A percentile compares a stretch with the other conserved stretches of the same genome.
phyloP scores from a whole-genome alignment of 2,797 vertebrate species.

The Margarornis squamiger region DNA sequence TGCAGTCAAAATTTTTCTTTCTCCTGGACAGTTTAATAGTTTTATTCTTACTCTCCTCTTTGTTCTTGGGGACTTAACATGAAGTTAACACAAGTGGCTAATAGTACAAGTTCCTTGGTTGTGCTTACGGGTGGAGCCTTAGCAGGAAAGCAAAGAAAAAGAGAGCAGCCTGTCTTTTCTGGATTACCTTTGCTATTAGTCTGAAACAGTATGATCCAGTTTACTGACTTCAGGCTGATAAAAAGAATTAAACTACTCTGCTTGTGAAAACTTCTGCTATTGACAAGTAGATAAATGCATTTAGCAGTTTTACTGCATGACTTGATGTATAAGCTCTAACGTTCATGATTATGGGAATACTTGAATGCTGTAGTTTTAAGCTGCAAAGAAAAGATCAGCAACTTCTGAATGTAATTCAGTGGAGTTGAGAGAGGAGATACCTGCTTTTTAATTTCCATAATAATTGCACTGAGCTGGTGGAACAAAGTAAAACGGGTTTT shows the following conservation, averaged over 20 bases:
- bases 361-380: background rate
- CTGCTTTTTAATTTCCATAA: background rate
- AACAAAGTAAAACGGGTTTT: background rate
- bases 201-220: background rate
- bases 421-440: background rate
- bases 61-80: background rate
- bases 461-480: slow-evolving; percentile 14
- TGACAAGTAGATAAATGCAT: background rate
- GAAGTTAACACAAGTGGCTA: background rate
- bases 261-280: background rate
- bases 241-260: background rate
- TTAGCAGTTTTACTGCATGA: background rate
- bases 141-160: too few relatives aligned
- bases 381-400: background rate
- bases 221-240: background rate
- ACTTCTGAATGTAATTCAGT: background rate
- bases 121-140: background rate
- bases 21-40: background rate
- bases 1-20: background rate
- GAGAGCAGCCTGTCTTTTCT: background rate
- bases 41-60: background rate
- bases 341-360: background rate
- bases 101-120: background rate
- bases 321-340: background rate
- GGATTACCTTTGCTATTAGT: background rate